phyloP scores from a whole-genome alignment of 2,113 vertebrate genomes.

The Rattus rattus region DNA sequence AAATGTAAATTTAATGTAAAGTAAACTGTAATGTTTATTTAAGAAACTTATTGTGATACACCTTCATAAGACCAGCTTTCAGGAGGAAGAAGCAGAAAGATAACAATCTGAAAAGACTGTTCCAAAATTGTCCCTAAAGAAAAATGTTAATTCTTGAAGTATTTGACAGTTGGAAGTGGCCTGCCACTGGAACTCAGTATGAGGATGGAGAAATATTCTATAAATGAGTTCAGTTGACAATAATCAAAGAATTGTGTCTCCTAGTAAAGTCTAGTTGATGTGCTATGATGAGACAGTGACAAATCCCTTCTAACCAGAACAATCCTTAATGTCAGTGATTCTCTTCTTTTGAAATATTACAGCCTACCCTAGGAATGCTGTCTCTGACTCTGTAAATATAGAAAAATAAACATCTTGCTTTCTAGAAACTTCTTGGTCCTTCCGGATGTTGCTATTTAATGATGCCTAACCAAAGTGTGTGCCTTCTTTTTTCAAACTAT shows the following conservation, averaged over 20 bases:
- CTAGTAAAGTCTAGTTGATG: conserved; percentile 8
- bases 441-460: conserved; percentile 49
- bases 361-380: conserved; percentile 13
- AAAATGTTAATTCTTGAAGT: neutral
- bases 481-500: conserved; percentile 75
- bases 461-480: conserved; percentile 49
- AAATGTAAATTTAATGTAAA: neutral
- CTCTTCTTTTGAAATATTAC: neutral
- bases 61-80: neutral
- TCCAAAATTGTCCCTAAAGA: neutral
- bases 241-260: neutral
- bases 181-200: neutral
- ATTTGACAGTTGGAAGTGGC: conserved; percentile 6
- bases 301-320: neutral
- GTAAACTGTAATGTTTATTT: neutral
- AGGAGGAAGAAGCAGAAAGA: neutral
- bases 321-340: conserved; percentile 10
- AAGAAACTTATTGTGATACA: neutral
- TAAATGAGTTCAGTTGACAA: neutral
- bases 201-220: neutral
- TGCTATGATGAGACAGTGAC: conserved; percentile 17
- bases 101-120: neutral
- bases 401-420: conserved; percentile 45
- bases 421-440: conserved; percentile 19
- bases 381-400: conserved; percentile 19